Evolutionary conservation across 1,140 invertebrate genomes (phyloP), one percentile per base, ranked within the genome.

Genomic region (Maniola jurtina): DNA sequence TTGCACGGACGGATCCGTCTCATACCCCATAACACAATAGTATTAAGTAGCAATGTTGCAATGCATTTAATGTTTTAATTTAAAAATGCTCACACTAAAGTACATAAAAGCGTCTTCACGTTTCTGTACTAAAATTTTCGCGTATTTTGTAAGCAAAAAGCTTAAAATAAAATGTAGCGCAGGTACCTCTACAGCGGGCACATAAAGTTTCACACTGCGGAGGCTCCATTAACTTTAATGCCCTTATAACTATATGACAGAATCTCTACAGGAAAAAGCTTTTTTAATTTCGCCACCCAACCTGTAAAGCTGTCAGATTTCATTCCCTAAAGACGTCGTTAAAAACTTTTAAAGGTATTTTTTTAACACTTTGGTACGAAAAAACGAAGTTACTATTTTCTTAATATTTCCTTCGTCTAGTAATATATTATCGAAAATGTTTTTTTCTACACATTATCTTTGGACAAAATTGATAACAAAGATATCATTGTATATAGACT

Each of bases 211-310:
- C 52, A 55, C 52, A 55, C 52, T 55, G 33, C 52, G 25, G n/a
- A 55, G 52, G 52, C 52, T 13, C 52, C 52, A 55, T 55, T 55
- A 55, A 55, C 52, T 55, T 55, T 55, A 55, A 55, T 55, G 52
- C 52, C 52, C 52, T 55, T 55, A 55, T 55, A 55, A 55, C 52
- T 55, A 55, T 55, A 55, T 55, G 52, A 55, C 52, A 55, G 52
- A 55, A 55, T 55, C 52, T 55, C 25, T 55, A 55, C 52, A 55
- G 52, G 33, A 55, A 55, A 55, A 55, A 55, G 52, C 52, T 55
- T 55, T 55, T 45, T 55, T 55, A 55, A 55, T 55, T 55, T 55
- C 52, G 25, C 52, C 52, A 13, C 25, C 52, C 25, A 55, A 55
- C 52, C 52, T 34, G 3, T 34, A 55, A 55, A 55, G 52, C 13